Percentiles rank a stretch among this genome's conserved stretches.
phyloP scores from a whole-genome alignment of 1,140 invertebrate genomes.

The Himalopsyche phryganea region DNA sequence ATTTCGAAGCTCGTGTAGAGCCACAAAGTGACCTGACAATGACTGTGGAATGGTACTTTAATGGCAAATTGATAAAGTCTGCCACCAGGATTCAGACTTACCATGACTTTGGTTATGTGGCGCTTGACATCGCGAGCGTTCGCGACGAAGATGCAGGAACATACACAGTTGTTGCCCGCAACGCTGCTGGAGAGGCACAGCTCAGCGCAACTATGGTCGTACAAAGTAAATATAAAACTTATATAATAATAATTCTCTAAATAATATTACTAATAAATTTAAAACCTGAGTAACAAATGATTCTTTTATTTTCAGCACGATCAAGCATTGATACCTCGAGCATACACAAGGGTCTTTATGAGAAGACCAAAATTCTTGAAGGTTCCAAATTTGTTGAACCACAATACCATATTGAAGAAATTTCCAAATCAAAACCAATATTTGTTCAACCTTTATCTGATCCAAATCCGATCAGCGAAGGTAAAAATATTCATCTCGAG shows the following conservation, averaged over 20 bases:
- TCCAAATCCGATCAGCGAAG: constrained; percentile 79
- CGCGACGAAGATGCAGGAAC: constrained; percentile 80
- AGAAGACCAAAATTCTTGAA: constrained; percentile 86
- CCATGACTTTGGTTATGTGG: constrained; percentile 93
- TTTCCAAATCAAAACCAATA: constrained; percentile 88
- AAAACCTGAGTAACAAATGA: no score
- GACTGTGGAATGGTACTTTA: constrained; percentile 88
- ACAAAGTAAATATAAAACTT: constrained; percentile 63
- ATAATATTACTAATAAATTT: constrained; percentile 6
- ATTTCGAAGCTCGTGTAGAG: constrained; percentile 93
- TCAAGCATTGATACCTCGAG: constrained; percentile 83
- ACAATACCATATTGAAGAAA: constrained; percentile 87
- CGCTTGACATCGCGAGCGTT: constrained; percentile 88
- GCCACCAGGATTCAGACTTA: constrained; percentile 88
- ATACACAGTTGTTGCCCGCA: constrained; percentile 86
- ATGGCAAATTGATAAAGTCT: constrained; percentile 77
- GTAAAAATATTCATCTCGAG: constrained; percentile 87
- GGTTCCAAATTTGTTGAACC: constrained; percentile 81
- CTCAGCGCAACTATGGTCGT: constrained; percentile 78
- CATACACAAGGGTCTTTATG: constrained; percentile 79
- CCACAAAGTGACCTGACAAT: constrained; percentile 87
- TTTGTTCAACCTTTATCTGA: constrained; percentile 83
- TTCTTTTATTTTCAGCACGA: constrained; percentile 59
- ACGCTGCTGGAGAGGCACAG: constrained; percentile 80
- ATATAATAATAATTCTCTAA: background rate